Evolutionary conservation across 1,140 invertebrate genomes (phyloP).

Genomic region (Reticulitermes speratus): DNA sequence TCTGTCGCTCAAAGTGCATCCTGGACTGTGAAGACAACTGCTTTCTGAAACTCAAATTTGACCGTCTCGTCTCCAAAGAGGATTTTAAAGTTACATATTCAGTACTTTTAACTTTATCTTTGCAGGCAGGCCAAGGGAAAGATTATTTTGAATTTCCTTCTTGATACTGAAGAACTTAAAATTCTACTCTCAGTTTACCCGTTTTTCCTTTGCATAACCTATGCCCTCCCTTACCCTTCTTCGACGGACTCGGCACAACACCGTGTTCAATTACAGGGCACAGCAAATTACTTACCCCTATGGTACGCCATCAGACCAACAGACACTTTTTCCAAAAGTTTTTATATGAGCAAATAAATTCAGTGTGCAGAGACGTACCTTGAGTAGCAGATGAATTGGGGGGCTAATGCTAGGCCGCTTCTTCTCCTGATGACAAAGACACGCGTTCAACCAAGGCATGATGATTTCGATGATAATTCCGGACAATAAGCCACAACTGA

Average conservation of each 20-base stretch:
- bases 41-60: too few relatives aligned
- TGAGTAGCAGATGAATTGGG: conserved; percentile 48
- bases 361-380: conserved; percentile 39
- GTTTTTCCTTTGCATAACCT: not conserved
- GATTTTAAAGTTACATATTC: too few relatives aligned
- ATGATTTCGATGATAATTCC: conserved; percentile 41
- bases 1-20: too few relatives aligned
- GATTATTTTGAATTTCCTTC: too few relatives aligned
- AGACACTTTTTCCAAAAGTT: not conserved
- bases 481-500: not conserved
- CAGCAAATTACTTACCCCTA: not conserved
- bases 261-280: not conserved
- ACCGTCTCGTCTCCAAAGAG: too few relatives aligned
- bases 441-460: conserved; percentile 50
- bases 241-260: not conserved
- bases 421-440: conserved; percentile 49
- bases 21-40: too few relatives aligned
- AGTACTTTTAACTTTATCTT: too few relatives aligned
- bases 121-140: too few relatives aligned
- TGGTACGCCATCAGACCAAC: not conserved
- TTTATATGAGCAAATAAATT: not conserved
- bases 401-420: conserved; percentile 48
- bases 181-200: too few relatives aligned
- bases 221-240: not conserved
- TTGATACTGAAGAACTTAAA: too few relatives aligned